phyloP scores from a whole-genome alignment of 2,888 invertebrate genomes.

The Empis stercorea region DNA sequence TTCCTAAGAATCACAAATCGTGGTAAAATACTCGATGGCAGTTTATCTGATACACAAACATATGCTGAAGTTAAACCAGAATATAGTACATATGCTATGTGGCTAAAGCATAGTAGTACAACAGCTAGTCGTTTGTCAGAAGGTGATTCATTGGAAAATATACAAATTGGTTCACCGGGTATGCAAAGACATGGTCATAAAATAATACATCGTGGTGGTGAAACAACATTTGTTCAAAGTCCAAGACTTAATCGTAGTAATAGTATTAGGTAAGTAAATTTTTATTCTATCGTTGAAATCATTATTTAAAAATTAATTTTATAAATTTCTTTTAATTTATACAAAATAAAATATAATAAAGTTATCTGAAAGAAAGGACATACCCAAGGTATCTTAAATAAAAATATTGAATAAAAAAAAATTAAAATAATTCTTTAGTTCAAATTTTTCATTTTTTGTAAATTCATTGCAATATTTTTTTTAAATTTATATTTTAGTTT shows the following conservation, averaged over 20 bases:
- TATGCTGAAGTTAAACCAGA: conserved; percentile 60
- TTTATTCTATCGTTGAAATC: neutral
- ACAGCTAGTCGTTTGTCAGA: conserved; percentile 70
- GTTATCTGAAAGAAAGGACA: conserved; percentile 87
- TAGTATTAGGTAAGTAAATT: conserved; percentile 69
- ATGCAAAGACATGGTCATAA: conserved; percentile 32
- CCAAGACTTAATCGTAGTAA: conserved; percentile 74
- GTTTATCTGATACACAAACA: conserved; percentile 73
- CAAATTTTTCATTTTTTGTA: too few relatives aligned
- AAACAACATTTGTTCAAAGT: conserved; percentile 39
- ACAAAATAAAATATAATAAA: conserved; percentile 24
- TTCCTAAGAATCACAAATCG: conserved; percentile 41
- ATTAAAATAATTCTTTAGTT: too few relatives aligned
- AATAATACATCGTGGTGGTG: conserved; percentile 25
- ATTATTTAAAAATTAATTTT: too few relatives aligned
- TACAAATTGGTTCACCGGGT: conserved; percentile 60
- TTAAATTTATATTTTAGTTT: too few relatives aligned
- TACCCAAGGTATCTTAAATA: conserved; percentile 66
- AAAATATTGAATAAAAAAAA: neutral
- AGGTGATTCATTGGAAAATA: conserved; percentile 77
- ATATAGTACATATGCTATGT: conserved; percentile 72
- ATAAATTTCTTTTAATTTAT: neutral
- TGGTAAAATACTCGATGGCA: conserved; percentile 58
- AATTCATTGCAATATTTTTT: too few relatives aligned
- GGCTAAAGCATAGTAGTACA: conserved; percentile 77